phyloP scores from a whole-genome alignment of 2,113 vertebrate species.

The Orthochromis malagaraziensis region DNA sequence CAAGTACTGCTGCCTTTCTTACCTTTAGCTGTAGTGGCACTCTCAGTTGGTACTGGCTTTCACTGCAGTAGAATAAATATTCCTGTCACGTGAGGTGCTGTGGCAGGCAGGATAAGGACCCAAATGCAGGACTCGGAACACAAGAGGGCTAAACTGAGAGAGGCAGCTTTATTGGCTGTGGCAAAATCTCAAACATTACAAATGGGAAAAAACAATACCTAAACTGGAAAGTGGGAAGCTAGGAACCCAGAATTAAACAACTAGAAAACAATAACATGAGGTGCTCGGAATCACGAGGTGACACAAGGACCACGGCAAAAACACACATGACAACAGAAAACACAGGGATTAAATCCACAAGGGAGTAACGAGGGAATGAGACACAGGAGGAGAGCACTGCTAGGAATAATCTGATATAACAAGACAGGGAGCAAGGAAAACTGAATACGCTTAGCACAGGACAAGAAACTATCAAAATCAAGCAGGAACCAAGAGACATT shows the following conservation, averaged over 20 bases:
- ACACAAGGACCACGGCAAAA: fast-evolving
- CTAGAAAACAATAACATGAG: background rate
- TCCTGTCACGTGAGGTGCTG: background rate
- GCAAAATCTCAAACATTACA: background rate
- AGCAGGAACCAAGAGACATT: background rate
- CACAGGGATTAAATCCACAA: background rate
- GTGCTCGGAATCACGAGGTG: fast-evolving
- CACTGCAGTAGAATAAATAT: background rate
- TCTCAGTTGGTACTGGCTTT: background rate
- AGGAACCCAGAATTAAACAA: background rate
- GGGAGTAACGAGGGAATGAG: background rate
- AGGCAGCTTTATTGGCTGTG: background rate
- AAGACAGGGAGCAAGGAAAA: background rate
- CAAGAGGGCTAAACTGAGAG: background rate
- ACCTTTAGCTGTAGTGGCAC: background rate
- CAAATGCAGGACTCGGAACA: background rate
- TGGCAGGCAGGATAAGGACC: background rate
- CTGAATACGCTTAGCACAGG: background rate
- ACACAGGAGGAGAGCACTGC: background rate
- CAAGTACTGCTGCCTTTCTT: background rate
- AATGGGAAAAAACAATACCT: background rate
- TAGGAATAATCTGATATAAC: background rate
- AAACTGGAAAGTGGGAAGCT: background rate
- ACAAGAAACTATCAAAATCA: background rate
- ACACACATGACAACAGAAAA: background rate